Base-by-base conservation (phyloP, 2,888 invertebrate genomes). In the Amphipoea lucens region DNA sequence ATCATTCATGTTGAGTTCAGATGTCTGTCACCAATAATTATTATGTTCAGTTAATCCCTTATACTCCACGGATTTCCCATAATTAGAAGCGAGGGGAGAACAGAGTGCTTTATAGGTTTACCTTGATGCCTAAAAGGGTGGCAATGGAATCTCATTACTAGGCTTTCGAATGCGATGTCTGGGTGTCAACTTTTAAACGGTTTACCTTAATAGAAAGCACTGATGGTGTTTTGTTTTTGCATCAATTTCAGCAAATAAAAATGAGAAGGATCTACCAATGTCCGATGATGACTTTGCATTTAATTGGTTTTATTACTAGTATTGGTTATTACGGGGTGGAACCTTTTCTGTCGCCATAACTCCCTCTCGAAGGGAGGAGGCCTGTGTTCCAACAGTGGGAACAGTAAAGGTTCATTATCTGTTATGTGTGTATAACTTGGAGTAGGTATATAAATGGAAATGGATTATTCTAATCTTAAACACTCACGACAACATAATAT, bases 141-240 rank as follows among this genome's bases (percentile, higher is more conserved):
- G 1, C 1, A 29, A 40, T 9, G n/a, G 17, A 54, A 75, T 74
- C 45, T n/a, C 29, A 51, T 82, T 82, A 67, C 36, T 54, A 29
- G 23, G 42, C 6, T 60, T 67, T 20, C 1, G 4, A 40, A 4
- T 12, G 14, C 3, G 11, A 12, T 51, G 9, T 51, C 17, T 20
- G 29, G 29, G 9, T 54, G 23, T 20, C 12, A 14, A 36, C 36
- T 42, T 48, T 71, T 60, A 81, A 81, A n/a, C 4, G 17, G 11
- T 51, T 42, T 69, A 57, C 9, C 23, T 54, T 20, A 23, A 45
- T 17, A 17, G 6, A 71, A 9, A n/a, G 40, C 17, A 54, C 29
- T 40, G 42, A 63, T 42, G 20, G 60, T 48, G 36, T 72, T 45
- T 74, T 42, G 14, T 57, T 57, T 66, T n/a, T 20, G 4, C 5